Percentiles rank a stretch among this genome's conserved stretches.
These are phyloP conservation scores for Macaca mulatta DNA, from an alignment of 2,113 vertebrate species.

Conservation along the genomic window DNA sequence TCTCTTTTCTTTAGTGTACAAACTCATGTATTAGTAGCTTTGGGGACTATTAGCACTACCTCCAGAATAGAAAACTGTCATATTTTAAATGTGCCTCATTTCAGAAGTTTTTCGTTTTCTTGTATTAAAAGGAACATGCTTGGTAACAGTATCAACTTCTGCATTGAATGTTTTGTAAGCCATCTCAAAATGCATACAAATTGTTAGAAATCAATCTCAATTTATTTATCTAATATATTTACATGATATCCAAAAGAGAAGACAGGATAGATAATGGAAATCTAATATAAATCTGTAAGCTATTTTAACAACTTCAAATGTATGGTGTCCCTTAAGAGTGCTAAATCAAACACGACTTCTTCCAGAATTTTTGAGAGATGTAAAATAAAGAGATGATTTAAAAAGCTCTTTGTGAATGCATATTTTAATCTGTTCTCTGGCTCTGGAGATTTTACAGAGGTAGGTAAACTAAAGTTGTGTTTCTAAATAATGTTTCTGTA, in stretches of 20 bases:
- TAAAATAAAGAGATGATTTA: slow-evolving; percentile 14
- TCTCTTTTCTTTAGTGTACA: background rate
- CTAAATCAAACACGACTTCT: slow-evolving; percentile 42
- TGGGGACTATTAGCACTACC: background rate
- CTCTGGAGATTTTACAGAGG: background rate
- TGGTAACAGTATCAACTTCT: background rate
- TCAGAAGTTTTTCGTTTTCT: slow-evolving; percentile 33
- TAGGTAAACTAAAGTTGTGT: background rate
- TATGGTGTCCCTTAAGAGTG: background rate
- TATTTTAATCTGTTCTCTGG: background rate
- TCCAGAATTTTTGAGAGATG: slow-evolving; percentile 32
- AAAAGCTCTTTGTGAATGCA: background rate
- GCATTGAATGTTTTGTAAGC: background rate
- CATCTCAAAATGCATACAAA: slow-evolving; percentile 40
- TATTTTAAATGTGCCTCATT: background rate
- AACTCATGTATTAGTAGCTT: background rate
- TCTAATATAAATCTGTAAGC: slow-evolving; percentile 5
- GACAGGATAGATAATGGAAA: slow-evolving; percentile 3
- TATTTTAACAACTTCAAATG: slow-evolving; percentile 49
- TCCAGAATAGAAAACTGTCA: background rate
- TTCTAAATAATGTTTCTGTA: slow-evolving; percentile 39
- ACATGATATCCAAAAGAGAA: slow-evolving; percentile 15
- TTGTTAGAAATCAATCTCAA: slow-evolving; percentile 36
- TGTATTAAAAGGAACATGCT: slow-evolving; percentile 24
- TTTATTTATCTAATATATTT: slow-evolving; percentile 4